Percentiles rank a stretch among this genome's conserved stretches.
phyloP scores from a whole-genome alignment of 2,888 invertebrate genomes.

The Drosophila nigritarsus region DNA sequence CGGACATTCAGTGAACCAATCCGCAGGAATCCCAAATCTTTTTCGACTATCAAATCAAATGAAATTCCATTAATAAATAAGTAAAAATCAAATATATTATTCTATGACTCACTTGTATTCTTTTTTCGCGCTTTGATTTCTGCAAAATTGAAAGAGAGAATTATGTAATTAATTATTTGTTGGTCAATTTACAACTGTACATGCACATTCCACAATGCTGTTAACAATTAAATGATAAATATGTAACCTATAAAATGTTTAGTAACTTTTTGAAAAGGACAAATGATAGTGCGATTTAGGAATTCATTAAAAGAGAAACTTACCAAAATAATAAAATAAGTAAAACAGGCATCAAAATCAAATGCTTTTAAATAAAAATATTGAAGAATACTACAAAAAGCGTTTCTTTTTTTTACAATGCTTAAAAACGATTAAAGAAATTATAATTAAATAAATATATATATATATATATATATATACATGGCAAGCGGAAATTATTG shows the following conservation, averaged over 20 bases:
- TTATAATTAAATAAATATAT: conserved; percentile 6
- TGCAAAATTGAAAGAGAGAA: conserved; percentile 81
- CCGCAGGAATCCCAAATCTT: conserved; percentile 95
- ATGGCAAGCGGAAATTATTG: conserved; percentile 31
- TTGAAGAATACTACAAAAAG: conserved; percentile 39
- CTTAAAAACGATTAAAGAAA: conserved; percentile 15
- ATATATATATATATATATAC: conserved; percentile 1
- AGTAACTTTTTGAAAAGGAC: conserved; percentile 16
- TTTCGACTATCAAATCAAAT: conserved; percentile 89
- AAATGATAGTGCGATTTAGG: conserved; percentile 42
- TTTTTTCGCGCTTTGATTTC: conserved; percentile 91
- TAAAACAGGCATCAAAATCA: conserved; percentile 52
- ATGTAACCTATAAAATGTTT: conserved; percentile 28
- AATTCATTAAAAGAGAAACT: conserved; percentile 42
- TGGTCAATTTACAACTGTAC: background rate
- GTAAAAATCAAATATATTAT: background rate
- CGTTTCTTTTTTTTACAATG: conserved; percentile 8
- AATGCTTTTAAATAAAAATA: conserved; percentile 42
- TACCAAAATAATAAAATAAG: conserved; percentile 56
- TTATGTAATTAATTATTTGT: conserved; percentile 6
- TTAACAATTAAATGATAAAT: conserved; percentile 33
- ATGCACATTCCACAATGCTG: conserved; percentile 25
- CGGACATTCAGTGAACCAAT: conserved; percentile 96
- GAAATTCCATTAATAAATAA: background rate
- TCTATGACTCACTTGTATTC: conserved; percentile 87